Conservation (phyloP, 2,113 vertebrate species). For the Oreochromis spilurus region DNA sequence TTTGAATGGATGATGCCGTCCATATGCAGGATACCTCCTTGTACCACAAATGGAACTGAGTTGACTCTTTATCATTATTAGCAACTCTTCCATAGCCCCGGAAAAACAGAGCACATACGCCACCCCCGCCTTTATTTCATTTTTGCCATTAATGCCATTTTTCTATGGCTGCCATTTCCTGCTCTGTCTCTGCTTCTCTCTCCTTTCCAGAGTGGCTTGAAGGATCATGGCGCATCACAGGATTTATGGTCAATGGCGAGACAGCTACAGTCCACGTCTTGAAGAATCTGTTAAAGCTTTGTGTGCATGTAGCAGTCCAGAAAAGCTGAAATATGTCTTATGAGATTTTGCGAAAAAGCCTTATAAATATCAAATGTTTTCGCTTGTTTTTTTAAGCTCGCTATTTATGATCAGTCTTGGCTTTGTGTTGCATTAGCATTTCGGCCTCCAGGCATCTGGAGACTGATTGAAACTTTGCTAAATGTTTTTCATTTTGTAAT, state of each 20-base stretch:
- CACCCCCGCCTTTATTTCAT: slow-evolving; percentile 23
- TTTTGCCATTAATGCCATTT: slow-evolving; percentile 48
- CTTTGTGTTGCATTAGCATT: slow-evolving; percentile 7
- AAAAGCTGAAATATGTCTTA: neutral
- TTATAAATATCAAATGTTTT: slow-evolving; percentile 9
- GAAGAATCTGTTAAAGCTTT: slow-evolving; percentile 18
- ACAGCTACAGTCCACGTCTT: neutral
- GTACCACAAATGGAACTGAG: slow-evolving; percentile 45
- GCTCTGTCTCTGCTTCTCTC: neutral
- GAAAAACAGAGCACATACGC: slow-evolving; percentile 22
- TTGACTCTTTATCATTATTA: slow-evolving; percentile 61
- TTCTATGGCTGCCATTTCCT: slow-evolving; percentile 6
- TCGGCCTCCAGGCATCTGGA: neutral
- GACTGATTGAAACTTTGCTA: slow-evolving; percentile 2
- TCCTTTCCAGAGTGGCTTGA: neutral
- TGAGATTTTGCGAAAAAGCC: neutral
- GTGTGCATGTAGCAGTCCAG: neutral
- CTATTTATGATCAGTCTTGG: slow-evolving; percentile 3
- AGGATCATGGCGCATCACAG: slow-evolving; percentile 17
- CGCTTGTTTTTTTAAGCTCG: neutral
- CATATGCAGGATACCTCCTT: slow-evolving; percentile 31
- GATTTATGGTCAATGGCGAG: slow-evolving; percentile 42
- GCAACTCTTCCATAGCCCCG: slow-evolving; percentile 17
- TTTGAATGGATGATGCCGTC: slow-evolving; percentile 43
- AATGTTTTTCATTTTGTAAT: slow-evolving; percentile 29